Base-by-base conservation (phyloP, 2,797 vertebrate genomes). In the Ispidina lecontei region DNA sequence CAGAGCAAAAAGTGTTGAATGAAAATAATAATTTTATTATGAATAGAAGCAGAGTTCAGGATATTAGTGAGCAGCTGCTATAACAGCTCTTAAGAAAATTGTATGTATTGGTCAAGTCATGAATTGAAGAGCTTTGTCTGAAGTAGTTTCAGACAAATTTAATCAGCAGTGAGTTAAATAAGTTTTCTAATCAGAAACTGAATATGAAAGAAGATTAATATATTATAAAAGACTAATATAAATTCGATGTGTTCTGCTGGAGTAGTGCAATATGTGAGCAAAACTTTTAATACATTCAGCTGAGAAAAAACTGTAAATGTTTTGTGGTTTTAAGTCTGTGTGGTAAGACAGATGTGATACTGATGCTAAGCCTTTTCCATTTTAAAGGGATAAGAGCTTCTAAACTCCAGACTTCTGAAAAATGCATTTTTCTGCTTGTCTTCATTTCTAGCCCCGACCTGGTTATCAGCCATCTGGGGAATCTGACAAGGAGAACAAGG, bases 401-500 rank as follows among this genome's bases (percentile, higher is more conserved):
- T 80, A 7, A 88, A 56, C 21, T 44, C n/a, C 69, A 63, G 25
- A 0, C 19, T 89, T 91, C 16, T 73, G 52, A 64, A 83, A 92
- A 92, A 68, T 77, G 22, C 3, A 0, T 79, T 75, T 80, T 87
- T 92, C 46, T 94, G 74, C 3, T 89, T 89, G 12, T 82, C 55
- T 91, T 83, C 12, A 7, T 82, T 95, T 84, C 29, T 91, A 98
- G 97, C 94, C 97, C 89, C 98, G 96, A 92, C 98, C 98, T 43
- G 97, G 98, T 87, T 99, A 99, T 97, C 99, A 99, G 13, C 99
- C 99, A 7, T 99, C 99, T 79, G 99, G 99, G 88, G 99, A 99
- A 96, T 99, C 99, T 0, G 99, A 99, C 96, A 99, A 99, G 96
- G 99, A 99, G 94, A 99, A 99, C 97, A 99, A 98, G 94, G 98